A percentile compares a stretch with the other conserved stretches of the same genome.
These are phyloP conservation scores for Chaenodraco wilsoni DNA, from an alignment of 2,797 vertebrate genomes.

Conservation along the genomic window DNA sequence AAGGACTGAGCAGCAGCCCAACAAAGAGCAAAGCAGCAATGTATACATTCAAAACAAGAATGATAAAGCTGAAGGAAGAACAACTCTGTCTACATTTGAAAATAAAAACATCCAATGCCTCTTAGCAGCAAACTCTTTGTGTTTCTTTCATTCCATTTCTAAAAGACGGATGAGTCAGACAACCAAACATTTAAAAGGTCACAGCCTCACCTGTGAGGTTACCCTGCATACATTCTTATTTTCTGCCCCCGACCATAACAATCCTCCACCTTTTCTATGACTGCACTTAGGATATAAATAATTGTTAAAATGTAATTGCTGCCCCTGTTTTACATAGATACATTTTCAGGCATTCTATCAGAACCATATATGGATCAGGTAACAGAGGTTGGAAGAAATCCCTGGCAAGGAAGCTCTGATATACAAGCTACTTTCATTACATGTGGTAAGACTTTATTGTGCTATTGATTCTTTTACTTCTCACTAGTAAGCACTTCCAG, in stretches of 20 bases:
- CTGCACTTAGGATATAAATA: slow-evolving; percentile 16
- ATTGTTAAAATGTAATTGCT: slow-evolving; percentile 32
- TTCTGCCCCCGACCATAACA: slow-evolving; percentile 13
- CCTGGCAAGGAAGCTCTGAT: slow-evolving; percentile 16
- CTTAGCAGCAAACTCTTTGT: slow-evolving; percentile 26
- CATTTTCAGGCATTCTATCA: slow-evolving; percentile 1
- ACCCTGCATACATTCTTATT: slow-evolving; percentile 8
- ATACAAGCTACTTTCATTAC: slow-evolving; percentile 44
- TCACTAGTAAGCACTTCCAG: slow-evolving; percentile 49
- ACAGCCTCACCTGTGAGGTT: slow-evolving; percentile 27
- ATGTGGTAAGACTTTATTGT: slow-evolving; percentile 35
- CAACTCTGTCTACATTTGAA: not conserved
- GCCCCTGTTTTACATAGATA: slow-evolving; percentile 10
- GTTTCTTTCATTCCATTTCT: slow-evolving; percentile 40
- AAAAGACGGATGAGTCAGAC: not conserved
- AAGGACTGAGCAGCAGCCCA: not conserved
- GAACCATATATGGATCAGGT: slow-evolving; percentile 27
- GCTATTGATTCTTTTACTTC: slow-evolving; percentile 36
- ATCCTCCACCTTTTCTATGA: slow-evolving; percentile 7
- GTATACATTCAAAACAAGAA: not conserved
- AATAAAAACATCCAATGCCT: slow-evolving; percentile 11
- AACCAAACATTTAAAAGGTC: slow-evolving; percentile 58
- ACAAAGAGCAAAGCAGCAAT: slow-evolving; percentile 8
- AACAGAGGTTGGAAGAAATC: slow-evolving; percentile 37
- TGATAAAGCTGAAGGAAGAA: slow-evolving; percentile 1